Evolutionary conservation across 2,888 invertebrate genomes (phyloP), one percentile per base, ranked within the genome.

Genomic region (Entomobrya multifasciata): DNA sequence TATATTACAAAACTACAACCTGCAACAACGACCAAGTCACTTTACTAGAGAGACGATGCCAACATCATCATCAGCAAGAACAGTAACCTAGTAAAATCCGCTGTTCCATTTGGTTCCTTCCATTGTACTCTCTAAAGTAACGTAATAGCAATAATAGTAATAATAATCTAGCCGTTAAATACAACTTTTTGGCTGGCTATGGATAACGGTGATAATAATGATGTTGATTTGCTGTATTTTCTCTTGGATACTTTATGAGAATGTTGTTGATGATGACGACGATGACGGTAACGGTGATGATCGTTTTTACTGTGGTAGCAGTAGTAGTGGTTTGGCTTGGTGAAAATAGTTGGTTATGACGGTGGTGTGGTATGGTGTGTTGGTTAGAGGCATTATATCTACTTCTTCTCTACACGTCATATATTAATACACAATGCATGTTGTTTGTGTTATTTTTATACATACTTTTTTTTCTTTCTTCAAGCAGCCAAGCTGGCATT

Each of bases 171-270:
- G 74, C 30, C 52, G 52, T 74, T 74, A 70, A 74, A 36, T 74
- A 82, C 62, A 72, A 74, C 44, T 44, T 74, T 82, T 60, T 60
- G 60, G 72, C 44, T 72, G 72, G 83, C 62, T 52, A 76, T 36
- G 49, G 65, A 65, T 83, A 65, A 52, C 62, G 84, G 77, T 78
- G 67, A 84, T 84, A 77, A 84, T 84, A 83, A 78, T 84, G 84
- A 84, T 67, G 84, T 84, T 77, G 44, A 44, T 70, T 70, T 70
- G 25, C 70, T 27, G 25, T 70, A 36, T 36, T 36, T 36, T 4
- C 36, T 36, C 8, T 36, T 36, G 8, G 36, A 4, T 70, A 60
- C 57, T 11, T 77, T 60, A 36, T 36, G 36, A 36, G 8, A 36
- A 8, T n/a, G 55, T 52, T 80, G 17, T 20, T 47, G 80, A 41